Evolutionary conservation across 2,888 invertebrate genomes (phyloP), one percentile per base, ranked within the genome.

Genomic region (Drosophila leonis): DNA sequence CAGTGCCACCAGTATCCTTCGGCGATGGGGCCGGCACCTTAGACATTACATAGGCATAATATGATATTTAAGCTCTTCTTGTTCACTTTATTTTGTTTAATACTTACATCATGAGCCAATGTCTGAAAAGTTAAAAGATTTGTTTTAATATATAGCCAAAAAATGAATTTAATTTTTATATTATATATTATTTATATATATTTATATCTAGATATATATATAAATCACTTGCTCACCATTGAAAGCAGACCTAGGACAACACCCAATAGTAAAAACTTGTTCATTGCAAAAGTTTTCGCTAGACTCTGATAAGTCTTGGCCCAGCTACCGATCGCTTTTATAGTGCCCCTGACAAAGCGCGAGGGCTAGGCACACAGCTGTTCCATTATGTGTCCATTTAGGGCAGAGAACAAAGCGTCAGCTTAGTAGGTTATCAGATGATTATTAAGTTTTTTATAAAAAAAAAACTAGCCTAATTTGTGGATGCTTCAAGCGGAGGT

Each of bases 61-160:
- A 27, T 44, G n/a, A 1, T 13, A 13, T 37, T 33, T 12, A 20
- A 12, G 10, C 18, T 10, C 1, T 15, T 24, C 4, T 6, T 24
- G 15, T 1, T 13, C 9, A 55, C 0, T 13, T 7, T 12, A 37
- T 24, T 8, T 35, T 9, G 2, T 0, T 4, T 0, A 35, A 13
- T 64, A 75, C 75, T 78, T 57, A 78, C 75, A 13, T 3, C n/a
- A 62, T 70, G 51, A 9, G 56, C 49, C 60, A 63, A 52, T 20
- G 57, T 51, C 77, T 77, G 39, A n/a, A 48, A 4, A 20, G 9
- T 4, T 12, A 1, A 41, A 4, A 10, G 18, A 41, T 18, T 10
- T 18, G 7, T 3, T 15, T 37, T 37, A 37, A 39, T 0, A 39
- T n/a, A 39, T n/a, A 10, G 33, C 2, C 24, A 24, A n/a, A n/a